These are phyloP conservation scores for Notarius quadriscutis DNA, from an alignment of 2,113 vertebrate genomes.

Conservation along the genomic window DNA sequence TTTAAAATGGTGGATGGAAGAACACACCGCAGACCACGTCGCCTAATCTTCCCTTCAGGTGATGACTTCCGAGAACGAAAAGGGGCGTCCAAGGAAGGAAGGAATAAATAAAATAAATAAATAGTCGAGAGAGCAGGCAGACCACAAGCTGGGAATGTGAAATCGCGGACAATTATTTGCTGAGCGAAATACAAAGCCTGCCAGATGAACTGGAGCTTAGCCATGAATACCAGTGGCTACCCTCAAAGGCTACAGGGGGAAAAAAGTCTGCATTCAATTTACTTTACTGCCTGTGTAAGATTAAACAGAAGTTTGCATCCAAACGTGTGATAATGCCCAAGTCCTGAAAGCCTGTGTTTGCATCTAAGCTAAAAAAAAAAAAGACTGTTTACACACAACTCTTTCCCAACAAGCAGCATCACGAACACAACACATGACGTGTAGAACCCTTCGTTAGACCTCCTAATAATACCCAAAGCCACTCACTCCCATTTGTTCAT, in stretches of 20 bases:
- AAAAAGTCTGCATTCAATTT: constrained; percentile 53
- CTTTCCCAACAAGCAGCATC: background rate
- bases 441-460: too few relatives aligned
- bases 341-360: constrained; percentile 2
- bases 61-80: constrained; percentile 70
- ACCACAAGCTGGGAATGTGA: constrained; percentile 78
- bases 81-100: background rate
- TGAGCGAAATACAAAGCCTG: constrained; percentile 78
- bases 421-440: background rate
- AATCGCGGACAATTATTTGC: constrained; percentile 80
- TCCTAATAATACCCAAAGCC: too few relatives aligned
- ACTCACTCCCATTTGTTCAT: too few relatives aligned
- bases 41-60: constrained; percentile 73
- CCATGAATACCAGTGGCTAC: constrained; percentile 64
- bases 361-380: too few relatives aligned
- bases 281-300: constrained; percentile 44
- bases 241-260: constrained; percentile 63
- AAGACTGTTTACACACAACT: background rate
- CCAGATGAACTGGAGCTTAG: constrained; percentile 79
- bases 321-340: background rate
- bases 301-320: constrained; percentile 1
- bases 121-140: constrained; percentile 56
- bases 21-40: constrained; percentile 71
- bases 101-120: background rate
- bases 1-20: constrained; percentile 76